phyloP scores from a whole-genome alignment of 2,797 vertebrate genomes.

The Pangasius mekongensis region DNA sequence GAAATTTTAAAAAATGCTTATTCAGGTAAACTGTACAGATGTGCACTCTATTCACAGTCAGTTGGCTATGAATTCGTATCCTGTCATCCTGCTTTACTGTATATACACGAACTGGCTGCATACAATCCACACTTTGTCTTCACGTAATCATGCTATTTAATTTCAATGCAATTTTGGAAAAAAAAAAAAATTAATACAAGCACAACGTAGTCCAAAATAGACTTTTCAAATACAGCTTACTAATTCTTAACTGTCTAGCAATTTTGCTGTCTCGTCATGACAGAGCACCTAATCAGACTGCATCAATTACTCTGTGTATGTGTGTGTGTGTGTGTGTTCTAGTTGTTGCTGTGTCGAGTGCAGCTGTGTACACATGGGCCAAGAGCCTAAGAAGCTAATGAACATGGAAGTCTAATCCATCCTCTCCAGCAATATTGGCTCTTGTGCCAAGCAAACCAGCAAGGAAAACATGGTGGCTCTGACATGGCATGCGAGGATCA shows the following conservation, averaged over 20 bases:
- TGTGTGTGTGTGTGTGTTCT: conserved; percentile 49
- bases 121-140: conserved; percentile 6
- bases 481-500: conserved; percentile 58
- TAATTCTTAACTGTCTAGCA: conserved; percentile 23
- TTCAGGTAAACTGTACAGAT: not conserved
- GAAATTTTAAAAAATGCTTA: not conserved
- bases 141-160: not conserved
- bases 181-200: not conserved
- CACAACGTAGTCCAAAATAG: not conserved
- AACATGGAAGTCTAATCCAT: conserved; percentile 57
- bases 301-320: conserved; percentile 35
- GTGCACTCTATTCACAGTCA: not conserved
- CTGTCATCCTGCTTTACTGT: not conserved
- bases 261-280: conserved; percentile 49
- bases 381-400: conserved; percentile 56
- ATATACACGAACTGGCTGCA: not conserved
- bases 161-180: not conserved
- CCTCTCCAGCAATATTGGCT: conserved; percentile 55
- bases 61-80: not conserved
- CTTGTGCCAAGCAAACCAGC: conserved; percentile 59
- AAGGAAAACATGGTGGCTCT: conserved; percentile 63
- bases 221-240: conserved; percentile 17
- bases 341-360: conserved; percentile 52
- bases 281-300: conserved; percentile 47
- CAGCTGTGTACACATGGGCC: conserved; percentile 63